Conservation (phyloP, 2,797 vertebrate genomes). For the Steatocranus sp. region DNA sequence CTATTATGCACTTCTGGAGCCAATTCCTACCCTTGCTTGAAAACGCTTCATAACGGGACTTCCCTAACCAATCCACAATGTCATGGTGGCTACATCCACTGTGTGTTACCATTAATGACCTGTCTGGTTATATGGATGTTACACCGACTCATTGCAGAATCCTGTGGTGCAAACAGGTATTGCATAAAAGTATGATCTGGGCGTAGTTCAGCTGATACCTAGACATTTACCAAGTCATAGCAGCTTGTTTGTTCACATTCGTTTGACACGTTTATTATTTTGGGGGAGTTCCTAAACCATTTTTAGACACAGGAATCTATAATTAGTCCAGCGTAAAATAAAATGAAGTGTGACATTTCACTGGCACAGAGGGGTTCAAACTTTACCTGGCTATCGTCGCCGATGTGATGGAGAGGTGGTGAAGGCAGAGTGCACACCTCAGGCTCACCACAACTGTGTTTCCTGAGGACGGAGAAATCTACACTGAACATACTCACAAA, state of each 20-base stretch:
- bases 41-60: neutral
- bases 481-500: neutral
- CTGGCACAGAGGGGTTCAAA: neutral
- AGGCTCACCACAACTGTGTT: slow-evolving; percentile 96
- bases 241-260: neutral
- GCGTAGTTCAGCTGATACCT: neutral
- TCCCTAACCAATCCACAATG: neutral
- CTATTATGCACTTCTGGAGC: neutral
- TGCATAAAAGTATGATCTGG: neutral
- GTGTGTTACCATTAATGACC: neutral
- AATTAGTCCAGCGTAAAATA: neutral
- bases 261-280: neutral
- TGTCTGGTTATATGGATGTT: neutral
- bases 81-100: no score
- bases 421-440: slow-evolving; percentile 90
- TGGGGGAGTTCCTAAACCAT: neutral
- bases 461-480: slow-evolving; percentile 69
- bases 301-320: neutral
- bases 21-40: neutral
- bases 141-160: neutral
- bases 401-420: slow-evolving; percentile 85
- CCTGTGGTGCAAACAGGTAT: neutral
- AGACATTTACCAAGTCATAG: accelerated
- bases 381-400: slow-evolving; percentile 88
- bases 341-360: neutral